phyloP scores from a whole-genome alignment of 2,888 invertebrate species.

The Drosophila formosana region DNA sequence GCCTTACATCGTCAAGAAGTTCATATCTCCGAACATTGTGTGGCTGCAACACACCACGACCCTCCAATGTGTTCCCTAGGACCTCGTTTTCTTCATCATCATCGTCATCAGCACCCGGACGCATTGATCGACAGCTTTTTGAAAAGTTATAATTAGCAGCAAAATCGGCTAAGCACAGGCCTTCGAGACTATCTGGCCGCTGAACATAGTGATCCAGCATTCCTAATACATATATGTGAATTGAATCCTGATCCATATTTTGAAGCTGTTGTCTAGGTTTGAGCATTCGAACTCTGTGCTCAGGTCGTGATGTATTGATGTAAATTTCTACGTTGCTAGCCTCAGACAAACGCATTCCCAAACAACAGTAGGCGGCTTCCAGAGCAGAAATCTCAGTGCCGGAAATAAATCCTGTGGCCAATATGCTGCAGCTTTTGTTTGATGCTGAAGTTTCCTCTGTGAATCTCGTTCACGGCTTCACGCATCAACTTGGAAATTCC shows the following conservation, averaged over 20 bases:
- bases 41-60: no score
- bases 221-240: conserved; percentile 22
- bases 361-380: conserved; percentile 12
- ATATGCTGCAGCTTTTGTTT: conserved; percentile 6
- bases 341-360: conserved; percentile 4
- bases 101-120: no score
- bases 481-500: conserved; percentile 19
- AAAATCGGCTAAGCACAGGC: background rate
- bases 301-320: conserved; percentile 26
- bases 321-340: background rate
- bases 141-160: background rate
- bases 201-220: conserved; percentile 31
- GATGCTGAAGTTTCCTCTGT: background rate
- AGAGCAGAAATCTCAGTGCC: conserved; percentile 16
- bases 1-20: no score
- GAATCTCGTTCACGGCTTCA: conserved; percentile 1
- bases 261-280: conserved; percentile 20
- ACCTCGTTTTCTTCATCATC: no score
- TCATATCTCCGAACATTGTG: no score
- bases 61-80: no score
- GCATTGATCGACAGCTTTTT: background rate
- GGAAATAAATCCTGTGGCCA: conserved; percentile 7
- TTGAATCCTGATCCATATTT: conserved; percentile 9
- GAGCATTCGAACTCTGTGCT: conserved; percentile 27
- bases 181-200: background rate